Conservation (phyloP, 64 coral and sea anemone species). For the Platygyra sinensis region DNA sequence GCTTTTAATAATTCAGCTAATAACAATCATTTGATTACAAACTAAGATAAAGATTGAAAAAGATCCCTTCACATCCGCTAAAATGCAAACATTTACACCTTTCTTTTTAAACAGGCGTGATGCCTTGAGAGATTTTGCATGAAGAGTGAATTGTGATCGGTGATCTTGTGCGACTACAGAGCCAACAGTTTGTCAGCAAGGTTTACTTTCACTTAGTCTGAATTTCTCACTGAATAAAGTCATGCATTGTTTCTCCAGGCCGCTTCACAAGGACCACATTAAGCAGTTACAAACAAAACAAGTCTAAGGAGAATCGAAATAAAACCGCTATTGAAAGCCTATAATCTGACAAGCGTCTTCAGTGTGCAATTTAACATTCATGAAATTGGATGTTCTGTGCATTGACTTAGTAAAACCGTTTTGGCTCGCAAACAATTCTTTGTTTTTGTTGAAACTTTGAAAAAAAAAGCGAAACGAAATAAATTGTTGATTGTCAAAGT, state of each 20-base stretch:
- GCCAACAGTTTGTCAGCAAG: no score
- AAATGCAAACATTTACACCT: conserved; percentile 3
- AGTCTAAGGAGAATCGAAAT: background rate
- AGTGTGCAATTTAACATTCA: no score
- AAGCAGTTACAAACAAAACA: background rate
- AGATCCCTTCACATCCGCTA: background rate
- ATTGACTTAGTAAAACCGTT: no score
- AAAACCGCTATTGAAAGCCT: background rate
- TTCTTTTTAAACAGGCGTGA: background rate
- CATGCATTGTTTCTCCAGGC: background rate
- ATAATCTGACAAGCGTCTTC: background rate
- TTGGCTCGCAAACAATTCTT: no score
- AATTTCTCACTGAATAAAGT: no score
- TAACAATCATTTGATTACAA: background rate
- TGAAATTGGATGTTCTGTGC: no score
- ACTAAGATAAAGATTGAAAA: background rate
- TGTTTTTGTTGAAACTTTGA: background rate
- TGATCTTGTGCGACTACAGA: background rate
- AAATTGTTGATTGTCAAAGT: background rate
- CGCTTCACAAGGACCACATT: background rate
- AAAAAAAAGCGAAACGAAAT: background rate
- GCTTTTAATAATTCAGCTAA: no score
- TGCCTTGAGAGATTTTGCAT: background rate
- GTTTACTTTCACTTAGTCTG: no score
- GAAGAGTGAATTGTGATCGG: background rate